Evolutionary conservation across 2,113 vertebrate species (phyloP).

Genomic region (Xenus cinereus): DNA sequence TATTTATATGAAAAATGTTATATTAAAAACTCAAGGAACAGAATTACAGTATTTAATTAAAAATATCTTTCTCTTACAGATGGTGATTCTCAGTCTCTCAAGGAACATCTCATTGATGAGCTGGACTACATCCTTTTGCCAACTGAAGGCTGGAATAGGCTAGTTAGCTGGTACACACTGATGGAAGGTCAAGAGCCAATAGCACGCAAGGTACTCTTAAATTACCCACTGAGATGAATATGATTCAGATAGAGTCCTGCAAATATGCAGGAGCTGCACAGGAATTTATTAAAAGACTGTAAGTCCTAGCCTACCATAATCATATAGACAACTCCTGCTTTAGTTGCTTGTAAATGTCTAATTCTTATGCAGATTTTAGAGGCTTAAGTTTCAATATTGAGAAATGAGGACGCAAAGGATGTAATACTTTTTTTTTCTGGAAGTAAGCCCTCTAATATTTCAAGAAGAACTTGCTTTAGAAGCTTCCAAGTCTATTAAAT

Average conservation of each 20-base stretch:
- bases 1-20: neutral
- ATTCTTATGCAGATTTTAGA: neutral
- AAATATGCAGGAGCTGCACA: neutral
- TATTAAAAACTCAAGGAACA: neutral
- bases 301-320: neutral
- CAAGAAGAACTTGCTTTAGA: neutral
- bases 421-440: neutral
- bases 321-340: neutral
- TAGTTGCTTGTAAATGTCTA: neutral
- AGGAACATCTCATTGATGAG: constrained; percentile 98
- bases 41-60: neutral
- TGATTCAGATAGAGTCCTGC: neutral
- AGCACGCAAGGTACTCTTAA: constrained; percentile 87
- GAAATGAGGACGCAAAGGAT: neutral
- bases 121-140: constrained; percentile 97
- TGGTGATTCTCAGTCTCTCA: constrained; percentile 92
- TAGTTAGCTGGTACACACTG: constrained; percentile 96
- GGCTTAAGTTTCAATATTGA: neutral
- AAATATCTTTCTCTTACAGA: constrained; percentile 75
- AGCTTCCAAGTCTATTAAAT: neutral
- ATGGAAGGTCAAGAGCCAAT: constrained; percentile 93
- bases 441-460: neutral
- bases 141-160: constrained; percentile 97
- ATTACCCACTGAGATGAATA: neutral
- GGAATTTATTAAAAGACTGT: neutral